Evolutionary conservation across 2,888 invertebrate species (phyloP), one percentile per base, ranked within the genome.

Genomic region (Nasonia oneida): DNA sequence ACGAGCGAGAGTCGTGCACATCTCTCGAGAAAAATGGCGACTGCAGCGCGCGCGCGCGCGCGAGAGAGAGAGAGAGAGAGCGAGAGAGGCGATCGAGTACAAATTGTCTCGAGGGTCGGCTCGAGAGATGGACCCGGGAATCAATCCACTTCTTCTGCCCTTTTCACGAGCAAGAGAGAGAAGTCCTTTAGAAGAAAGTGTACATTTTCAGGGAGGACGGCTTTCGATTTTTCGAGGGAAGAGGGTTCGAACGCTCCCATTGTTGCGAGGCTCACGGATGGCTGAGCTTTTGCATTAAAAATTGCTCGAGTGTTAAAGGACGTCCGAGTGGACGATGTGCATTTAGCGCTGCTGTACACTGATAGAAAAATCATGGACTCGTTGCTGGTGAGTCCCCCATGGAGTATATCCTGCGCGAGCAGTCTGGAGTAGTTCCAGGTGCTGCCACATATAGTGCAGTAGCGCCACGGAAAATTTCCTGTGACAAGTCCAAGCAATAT

Each of bases 141-240:
- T 84, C 82, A 84, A 86, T 86, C 86, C 88, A 87, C 87, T 90
- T 89, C 88, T 88, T 85, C 82, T 77, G 88, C 88, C 14, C 47
- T 18, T 47, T 74, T 12, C 10, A 2, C 42, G 50, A 33, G 39
- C 39, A 39, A 42, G 42, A 18, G n/a, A 42, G 39, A 71, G n/a
- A 39, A n/a, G 39, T 71, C 71, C 71, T 71, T 71, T 47, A 12
- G 47, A 47, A 47, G 47, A 39, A 18, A 73, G 73, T 50, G 23
- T 73, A 47, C 73, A 42, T 67, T 74, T 74, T 74, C 50, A 73
- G 73, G 37, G 14, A 50, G 50, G 12, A 29, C 57, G 57, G n/a
- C n/a, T 61, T 10, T 61, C n/a, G 57, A 61, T 61, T 61, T 61
- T 61, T 61, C 57, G 57, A 23, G 57, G 23, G 6, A 61, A n/a